These are phyloP conservation scores for Halyomorpha halys DNA, from an alignment of 1,140 invertebrate species.

Conservation along the genomic window DNA sequence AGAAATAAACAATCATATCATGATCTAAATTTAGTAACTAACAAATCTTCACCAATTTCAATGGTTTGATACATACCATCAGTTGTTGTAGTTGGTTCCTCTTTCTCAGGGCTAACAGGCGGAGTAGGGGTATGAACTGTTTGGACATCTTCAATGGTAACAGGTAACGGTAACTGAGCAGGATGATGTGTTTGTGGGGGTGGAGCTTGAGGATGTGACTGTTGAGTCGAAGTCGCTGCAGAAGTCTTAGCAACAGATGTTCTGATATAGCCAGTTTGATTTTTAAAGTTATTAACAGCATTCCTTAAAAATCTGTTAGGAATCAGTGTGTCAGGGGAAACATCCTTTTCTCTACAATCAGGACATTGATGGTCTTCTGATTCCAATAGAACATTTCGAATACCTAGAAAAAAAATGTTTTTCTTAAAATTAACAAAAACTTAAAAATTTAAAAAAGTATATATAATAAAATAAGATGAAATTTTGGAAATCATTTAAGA, in stretches of 20 bases:
- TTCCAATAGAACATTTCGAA: constrained; percentile 74
- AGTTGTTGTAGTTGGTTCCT: neutral
- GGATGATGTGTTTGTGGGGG: neutral
- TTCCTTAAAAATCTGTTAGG: constrained; percentile 84
- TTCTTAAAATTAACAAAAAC: neutral
- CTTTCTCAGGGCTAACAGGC: constrained; percentile 4
- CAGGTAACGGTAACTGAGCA: neutral
- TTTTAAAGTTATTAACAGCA: constrained; percentile 77
- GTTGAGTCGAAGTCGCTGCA: neutral
- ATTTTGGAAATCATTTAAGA: neutral
- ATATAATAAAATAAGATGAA: neutral
- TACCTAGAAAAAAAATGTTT: constrained; percentile 48
- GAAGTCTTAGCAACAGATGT: neutral
- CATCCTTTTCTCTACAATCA: constrained; percentile 81
- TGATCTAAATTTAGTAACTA: too few relatives aligned
- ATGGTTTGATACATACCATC: constrained; percentile 6
- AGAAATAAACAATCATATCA: too few relatives aligned
- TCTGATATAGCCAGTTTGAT: constrained; percentile 70
- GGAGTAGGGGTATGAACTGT: neutral
- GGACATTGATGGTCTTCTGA: constrained; percentile 92
- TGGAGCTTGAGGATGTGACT: neutral
- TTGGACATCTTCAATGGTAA: neutral
- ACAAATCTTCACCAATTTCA: too few relatives aligned
- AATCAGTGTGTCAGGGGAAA: constrained; percentile 84
- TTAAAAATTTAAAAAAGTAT: neutral